Evolutionary conservation across 1,140 invertebrate genomes (phyloP), one percentile per base, ranked within the genome.

Genomic region (Drosophila lini): DNA sequence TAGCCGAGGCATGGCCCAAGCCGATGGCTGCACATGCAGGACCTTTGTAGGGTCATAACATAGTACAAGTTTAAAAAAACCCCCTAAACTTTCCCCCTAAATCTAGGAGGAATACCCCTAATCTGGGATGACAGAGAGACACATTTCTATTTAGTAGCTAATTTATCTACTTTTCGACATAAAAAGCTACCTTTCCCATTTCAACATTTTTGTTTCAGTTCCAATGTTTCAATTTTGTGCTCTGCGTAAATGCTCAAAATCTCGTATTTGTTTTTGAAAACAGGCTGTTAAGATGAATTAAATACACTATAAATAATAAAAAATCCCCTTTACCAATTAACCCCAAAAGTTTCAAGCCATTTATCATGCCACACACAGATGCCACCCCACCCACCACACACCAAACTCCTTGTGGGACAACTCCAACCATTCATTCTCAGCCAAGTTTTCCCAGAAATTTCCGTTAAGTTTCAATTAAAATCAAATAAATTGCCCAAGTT

Each of bases 391-490:
- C 0, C 63, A 36, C 16, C 16, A 16, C 34, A 42, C 0, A 56
- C 1, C 2, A 6, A 42, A 34, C 19, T 70, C 15, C 62, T 41
- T 40, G 5, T 7, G 36, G 25, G 2, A 36, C 19, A 31, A 16
- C 28, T 47, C 16, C 0, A 32, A 36, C 68, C 53, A 34, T 48
- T 58, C 34, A 19, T 57, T 48, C 32, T 48, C 32, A 44, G 32
- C 31, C 28, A 31, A 48, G 38, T 40, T 67, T 44, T 45, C 44
- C 16, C 42, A 36, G 13, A 22, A 32, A 48, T 22, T 28, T 56
- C 28, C 47, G 50, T 42, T 44, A 36, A 48, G 40, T 74, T 65
- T 74, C 60, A 82, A 81, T 82, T 75, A 75, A 65, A 61, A 45
- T 41, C 57, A 70, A 70, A 67, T 57, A 60, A 64, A 76, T 68